Base-by-base conservation (phyloP, 2,113 vertebrate genomes). In the Rynchops niger region DNA sequence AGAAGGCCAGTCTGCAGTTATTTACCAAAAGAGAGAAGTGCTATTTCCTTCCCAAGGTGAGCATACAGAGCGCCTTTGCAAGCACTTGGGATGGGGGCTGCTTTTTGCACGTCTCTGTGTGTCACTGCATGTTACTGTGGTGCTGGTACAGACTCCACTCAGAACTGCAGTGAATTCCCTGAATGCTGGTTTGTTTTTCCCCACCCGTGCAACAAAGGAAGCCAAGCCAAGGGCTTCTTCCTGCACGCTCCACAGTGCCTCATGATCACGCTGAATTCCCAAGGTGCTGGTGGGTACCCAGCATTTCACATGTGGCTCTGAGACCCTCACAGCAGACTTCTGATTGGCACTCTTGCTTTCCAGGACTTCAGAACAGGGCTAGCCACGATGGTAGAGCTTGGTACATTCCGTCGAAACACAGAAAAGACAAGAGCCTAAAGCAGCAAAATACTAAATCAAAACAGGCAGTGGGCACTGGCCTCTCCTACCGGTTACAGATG, bases 351-450 rank as follows among this genome's bases (percentile, higher is more conserved):
- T 74, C 15, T 34, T 66, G 47, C 12, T 79, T 65, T 77, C 62
- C 34, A 70, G 70, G 25, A 55, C 45, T 56, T 65, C 49, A 78
- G 79, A 83, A 81, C 1, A 8, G 29, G 49, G 72, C 70, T 43
- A 67, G 15, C 56, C 49, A 56, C 2, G 17, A 76, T 26, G 58
- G 45, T 34, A 63, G 30, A 88, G 21, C 32, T 62, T 52, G 21
- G 56, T 27, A 53, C 25, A 10, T 79, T 61, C 40, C 42, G 42
- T 19, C 0, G 4, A 93, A 91, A 93, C 80, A 83, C 79, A 86
- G 73, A 86, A 53, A 93, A 79, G 76, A 76, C 58, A 96, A 92
- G 97, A 84, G 71, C 27, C 72, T 94, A 88, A 94, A 96, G 80
- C 53, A 88, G 81, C 50, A 95, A 96, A 97, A 86, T 42, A 23